A percentile compares a stretch with the other conserved stretches of the same genome.
phyloP scores from a whole-genome alignment of 2,797 vertebrate species.

The Rhinatrema bivittatum region DNA sequence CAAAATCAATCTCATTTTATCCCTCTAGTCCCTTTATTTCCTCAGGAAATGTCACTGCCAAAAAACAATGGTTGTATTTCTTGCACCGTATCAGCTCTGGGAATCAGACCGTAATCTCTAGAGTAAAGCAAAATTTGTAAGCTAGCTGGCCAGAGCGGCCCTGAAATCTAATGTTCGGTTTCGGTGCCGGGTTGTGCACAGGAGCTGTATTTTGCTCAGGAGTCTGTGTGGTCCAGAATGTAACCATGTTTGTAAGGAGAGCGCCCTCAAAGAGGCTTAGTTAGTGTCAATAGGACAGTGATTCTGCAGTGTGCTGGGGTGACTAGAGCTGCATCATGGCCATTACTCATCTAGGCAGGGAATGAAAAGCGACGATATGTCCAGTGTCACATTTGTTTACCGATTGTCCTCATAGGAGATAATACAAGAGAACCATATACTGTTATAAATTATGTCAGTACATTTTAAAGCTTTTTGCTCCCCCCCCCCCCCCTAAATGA shows the following conservation, averaged over 20 bases:
- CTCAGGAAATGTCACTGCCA: conserved; percentile 11
- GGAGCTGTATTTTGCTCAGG: not conserved
- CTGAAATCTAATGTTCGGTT: conserved; percentile 13
- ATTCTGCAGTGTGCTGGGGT: not conserved
- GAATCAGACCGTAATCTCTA: conserved; percentile 4
- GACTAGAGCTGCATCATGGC: not conserved
- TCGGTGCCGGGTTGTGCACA: conserved; percentile 5
- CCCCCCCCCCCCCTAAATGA: no score
- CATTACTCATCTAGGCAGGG: conserved; percentile 6
- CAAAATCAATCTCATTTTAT: conserved; percentile 13
- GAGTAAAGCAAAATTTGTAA: not conserved
- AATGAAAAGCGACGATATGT: not conserved
- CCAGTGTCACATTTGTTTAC: not conserved
- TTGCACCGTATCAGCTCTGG: conserved; percentile 4
- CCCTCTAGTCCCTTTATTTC: conserved; percentile 13
- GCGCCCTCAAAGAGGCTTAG: not conserved
- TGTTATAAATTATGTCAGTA: no score
- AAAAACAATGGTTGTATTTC: conserved; percentile 7
- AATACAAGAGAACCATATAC: no score
- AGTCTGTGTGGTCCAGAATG: not conserved
- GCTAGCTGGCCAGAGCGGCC: conserved; percentile 1
- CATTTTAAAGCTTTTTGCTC: no score
- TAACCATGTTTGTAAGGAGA: not conserved
- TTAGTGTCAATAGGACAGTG: not conserved
- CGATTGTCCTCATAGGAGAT: no score